Conservation (phyloP, 2,113 vertebrate genomes). For the Canis aureus region DNA sequence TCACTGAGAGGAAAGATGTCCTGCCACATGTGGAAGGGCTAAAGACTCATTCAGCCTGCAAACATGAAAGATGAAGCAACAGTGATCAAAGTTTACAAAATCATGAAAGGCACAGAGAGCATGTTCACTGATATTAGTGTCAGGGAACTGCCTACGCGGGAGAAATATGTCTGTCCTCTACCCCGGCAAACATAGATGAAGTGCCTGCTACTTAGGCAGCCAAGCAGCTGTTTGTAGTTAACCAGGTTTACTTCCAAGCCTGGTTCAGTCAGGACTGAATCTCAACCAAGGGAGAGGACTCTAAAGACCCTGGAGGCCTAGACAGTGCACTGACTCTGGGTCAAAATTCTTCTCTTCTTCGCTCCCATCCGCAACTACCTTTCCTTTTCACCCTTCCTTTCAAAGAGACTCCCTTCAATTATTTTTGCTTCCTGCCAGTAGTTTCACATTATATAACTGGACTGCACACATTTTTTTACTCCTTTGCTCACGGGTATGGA, state of each 20-base stretch:
- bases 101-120: neutral
- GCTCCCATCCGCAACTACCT: neutral
- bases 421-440: neutral
- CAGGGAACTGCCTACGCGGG: neutral
- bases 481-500: neutral
- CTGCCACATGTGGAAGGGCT: neutral
- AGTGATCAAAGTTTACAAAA: conserved; percentile 30
- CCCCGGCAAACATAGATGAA: neutral
- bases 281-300: neutral
- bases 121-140: neutral
- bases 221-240: conserved; percentile 56
- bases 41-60: neutral
- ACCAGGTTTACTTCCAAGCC: neutral
- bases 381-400: neutral
- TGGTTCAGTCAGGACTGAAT: neutral
- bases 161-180: neutral
- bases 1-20: neutral
- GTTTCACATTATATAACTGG: neutral
- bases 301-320: neutral
- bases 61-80: neutral
- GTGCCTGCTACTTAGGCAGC: neutral
- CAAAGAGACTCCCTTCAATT: neutral
- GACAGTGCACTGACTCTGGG: neutral
- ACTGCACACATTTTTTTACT: neutral
- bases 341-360: neutral